Evolutionary conservation across 1,140 invertebrate species (phyloP).

Genomic region (Arion vulgaris): DNA sequence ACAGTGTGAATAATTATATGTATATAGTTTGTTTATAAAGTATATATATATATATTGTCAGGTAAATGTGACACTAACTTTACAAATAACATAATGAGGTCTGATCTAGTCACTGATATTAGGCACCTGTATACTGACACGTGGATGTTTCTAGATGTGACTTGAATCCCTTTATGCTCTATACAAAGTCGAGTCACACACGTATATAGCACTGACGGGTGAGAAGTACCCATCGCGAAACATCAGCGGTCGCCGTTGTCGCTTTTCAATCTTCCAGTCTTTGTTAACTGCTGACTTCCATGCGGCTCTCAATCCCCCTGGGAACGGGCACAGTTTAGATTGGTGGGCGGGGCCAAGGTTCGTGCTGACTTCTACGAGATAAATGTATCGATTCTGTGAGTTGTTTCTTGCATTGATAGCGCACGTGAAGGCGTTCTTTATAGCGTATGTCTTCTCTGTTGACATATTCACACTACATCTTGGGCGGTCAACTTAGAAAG

Average conservation of each 20-base stretch:
- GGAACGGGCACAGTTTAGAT: neutral
- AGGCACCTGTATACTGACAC: neutral
- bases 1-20: no score
- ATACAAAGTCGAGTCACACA: neutral
- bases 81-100: no score
- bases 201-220: slow-evolving; percentile 3
- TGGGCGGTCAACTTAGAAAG: no score
- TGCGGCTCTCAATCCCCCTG: neutral
- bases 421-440: neutral
- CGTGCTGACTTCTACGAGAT: slow-evolving; percentile 10
- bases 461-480: no score
- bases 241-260: neutral
- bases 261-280: slow-evolving; percentile 4
- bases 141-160: neutral
- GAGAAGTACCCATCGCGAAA: neutral
- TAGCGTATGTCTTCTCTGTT: neutral
- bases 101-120: no score
- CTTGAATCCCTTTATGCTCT: neutral
- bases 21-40: no score
- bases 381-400: slow-evolving; percentile 17
- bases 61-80: no score
- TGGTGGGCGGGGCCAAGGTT: neutral
- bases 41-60: no score
- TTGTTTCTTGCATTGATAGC: neutral
- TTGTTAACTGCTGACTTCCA: slow-evolving; percentile 16